Evolutionary conservation across 2,797 vertebrate species (phyloP).

Genomic region (Emys orbicularis): DNA sequence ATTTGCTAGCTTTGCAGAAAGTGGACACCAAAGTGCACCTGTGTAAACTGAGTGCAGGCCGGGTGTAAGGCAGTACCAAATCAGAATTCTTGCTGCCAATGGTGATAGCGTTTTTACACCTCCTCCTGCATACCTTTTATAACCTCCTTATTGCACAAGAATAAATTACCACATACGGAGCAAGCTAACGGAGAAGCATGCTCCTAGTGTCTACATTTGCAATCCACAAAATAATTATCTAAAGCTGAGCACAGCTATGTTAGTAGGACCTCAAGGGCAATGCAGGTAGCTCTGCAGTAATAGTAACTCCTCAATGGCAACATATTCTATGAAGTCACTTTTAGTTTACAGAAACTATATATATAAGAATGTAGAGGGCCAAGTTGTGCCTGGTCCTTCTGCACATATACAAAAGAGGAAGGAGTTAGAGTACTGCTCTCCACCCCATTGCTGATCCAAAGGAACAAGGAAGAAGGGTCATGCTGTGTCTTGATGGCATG

Average conservation of each 20-base stretch:
- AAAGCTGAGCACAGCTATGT: background rate
- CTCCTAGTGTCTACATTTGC: background rate
- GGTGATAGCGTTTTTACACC: background rate
- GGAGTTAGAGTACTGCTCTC: background rate
- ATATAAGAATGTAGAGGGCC: background rate
- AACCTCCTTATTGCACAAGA: background rate
- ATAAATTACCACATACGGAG: fast-evolving
- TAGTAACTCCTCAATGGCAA: background rate
- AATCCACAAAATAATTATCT: background rate
- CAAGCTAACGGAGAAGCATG: background rate
- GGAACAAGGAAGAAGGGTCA: background rate
- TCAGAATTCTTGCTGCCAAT: background rate
- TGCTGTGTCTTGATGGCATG: conserved; percentile 24
- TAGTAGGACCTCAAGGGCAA: background rate
- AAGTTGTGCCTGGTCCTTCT: background rate
- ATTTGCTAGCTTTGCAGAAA: background rate
- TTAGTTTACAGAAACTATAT: background rate
- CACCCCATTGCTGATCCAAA: conserved; percentile 10
- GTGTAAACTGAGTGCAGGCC: background rate
- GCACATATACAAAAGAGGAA: conserved; percentile 6
- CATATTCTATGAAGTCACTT: background rate
- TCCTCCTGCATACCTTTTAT: background rate
- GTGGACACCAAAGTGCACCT: background rate
- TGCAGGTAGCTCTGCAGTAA: conserved; percentile 11
- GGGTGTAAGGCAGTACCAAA: background rate